Evolutionary conservation across 1,140 invertebrate genomes (phyloP).

Genomic region (Drosophila melanogaster): DNA sequence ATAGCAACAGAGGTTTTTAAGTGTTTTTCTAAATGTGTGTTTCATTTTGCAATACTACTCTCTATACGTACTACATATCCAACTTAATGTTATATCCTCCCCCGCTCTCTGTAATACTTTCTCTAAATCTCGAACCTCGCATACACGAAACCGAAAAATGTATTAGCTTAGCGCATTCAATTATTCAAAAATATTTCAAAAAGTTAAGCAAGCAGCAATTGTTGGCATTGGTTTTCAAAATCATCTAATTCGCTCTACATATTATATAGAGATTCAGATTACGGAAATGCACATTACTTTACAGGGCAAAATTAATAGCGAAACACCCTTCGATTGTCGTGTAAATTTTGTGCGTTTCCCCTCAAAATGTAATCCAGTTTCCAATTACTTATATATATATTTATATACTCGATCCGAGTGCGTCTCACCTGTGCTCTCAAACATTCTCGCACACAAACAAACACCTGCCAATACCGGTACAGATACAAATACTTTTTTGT

Average conservation of each 20-base stretch:
- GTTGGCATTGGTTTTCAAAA: constrained; percentile 83
- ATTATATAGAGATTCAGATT: constrained; percentile 25
- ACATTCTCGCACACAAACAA: constrained; percentile 31
- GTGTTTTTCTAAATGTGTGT: constrained; percentile 70
- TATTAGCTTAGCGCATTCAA: constrained; percentile 67
- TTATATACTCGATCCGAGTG: constrained; percentile 11
- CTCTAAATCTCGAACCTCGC: constrained; percentile 33
- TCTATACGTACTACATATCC: constrained; percentile 54
- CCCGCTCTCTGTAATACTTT: constrained; percentile 29
- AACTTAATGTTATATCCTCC: constrained; percentile 51
- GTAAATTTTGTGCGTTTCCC: constrained; percentile 66
- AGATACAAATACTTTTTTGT: constrained; percentile 80
- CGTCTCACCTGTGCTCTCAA: constrained; percentile 27
- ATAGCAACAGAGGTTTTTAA: constrained; percentile 50
- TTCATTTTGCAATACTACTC: constrained; percentile 60
- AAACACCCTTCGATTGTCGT: constrained; percentile 28
- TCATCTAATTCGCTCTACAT: constrained; percentile 45
- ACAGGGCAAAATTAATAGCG: constrained; percentile 15
- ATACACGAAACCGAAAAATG: constrained; percentile 31
- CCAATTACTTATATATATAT: constrained; percentile 9
- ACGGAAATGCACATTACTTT: constrained; percentile 66
- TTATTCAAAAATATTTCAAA: constrained; percentile 80
- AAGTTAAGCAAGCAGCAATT: constrained; percentile 68
- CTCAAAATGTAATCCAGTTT: constrained; percentile 22
- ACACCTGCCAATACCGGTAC: constrained; percentile 40